Conservation (phyloP, 2,797 vertebrate species). For the Protosalanx chinensis region DNA sequence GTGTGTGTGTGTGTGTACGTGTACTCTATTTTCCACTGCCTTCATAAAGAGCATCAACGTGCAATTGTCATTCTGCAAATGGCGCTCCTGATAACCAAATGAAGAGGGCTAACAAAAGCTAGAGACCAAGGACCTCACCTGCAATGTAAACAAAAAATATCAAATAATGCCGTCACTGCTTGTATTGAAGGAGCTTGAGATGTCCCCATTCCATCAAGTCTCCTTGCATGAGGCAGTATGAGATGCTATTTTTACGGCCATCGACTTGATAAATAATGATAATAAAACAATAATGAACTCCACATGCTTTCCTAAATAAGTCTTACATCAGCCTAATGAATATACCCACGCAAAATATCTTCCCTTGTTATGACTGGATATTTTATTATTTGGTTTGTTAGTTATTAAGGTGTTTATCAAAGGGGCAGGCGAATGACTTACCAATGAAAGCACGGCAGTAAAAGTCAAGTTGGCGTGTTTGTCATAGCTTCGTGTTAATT, state of each 20-base stretch:
- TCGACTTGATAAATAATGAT: not conserved
- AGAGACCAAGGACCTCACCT: not conserved
- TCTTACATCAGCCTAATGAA: not conserved
- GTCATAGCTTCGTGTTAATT: too few relatives aligned
- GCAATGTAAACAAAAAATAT: too few relatives aligned
- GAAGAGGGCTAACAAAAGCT: not conserved
- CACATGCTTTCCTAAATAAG: not conserved
- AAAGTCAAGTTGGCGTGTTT: not conserved
- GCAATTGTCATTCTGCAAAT: conserved; percentile 1
- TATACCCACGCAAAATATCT: not conserved
- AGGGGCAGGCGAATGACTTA: not conserved
- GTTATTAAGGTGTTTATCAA: not conserved
- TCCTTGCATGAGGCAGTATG: not conserved
- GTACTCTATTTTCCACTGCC: not conserved
- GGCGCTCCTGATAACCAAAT: conserved; percentile 9
- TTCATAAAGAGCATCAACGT: conserved; percentile 17
- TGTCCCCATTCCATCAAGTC: conserved; percentile 28
- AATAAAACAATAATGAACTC: conserved; percentile 4
- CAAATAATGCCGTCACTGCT: conserved; percentile 9
- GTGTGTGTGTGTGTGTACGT: conserved; percentile 6
- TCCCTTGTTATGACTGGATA: not conserved
- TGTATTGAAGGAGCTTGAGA: conserved; percentile 18
- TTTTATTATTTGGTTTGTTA: not conserved
- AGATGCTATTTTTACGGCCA: conserved; percentile 6
- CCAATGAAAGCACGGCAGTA: conserved; percentile 1